Evolutionary conservation across 2,113 vertebrate species (phyloP).

Genomic region (Pomatostomus ruficeps): DNA sequence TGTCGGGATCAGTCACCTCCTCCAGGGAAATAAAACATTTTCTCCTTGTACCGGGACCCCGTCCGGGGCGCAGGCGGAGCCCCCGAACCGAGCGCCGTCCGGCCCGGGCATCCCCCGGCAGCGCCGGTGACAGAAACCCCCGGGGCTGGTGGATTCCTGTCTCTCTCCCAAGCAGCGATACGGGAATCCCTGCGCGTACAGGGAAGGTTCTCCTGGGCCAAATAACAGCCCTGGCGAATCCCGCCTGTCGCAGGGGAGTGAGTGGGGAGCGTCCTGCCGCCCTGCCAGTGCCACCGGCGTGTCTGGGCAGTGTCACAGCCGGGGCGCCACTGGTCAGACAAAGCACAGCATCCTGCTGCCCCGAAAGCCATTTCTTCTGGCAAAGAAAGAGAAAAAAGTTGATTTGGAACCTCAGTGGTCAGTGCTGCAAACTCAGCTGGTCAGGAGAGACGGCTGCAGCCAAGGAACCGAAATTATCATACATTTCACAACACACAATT

Average conservation of each 20-base stretch:
- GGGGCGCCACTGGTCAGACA: background rate
- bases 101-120: background rate
- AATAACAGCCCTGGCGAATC: background rate
- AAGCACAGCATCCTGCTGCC: background rate
- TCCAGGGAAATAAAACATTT: background rate
- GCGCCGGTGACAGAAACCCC: background rate
- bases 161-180: background rate
- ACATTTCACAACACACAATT: background rate
- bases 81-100: background rate
- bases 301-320: background rate
- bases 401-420: background rate
- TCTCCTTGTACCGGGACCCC: no score
- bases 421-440: background rate
- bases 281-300: background rate
- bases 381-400: background rate
- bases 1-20: fast-evolving
- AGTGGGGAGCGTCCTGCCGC: background rate
- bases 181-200: no score
- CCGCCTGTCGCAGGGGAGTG: background rate
- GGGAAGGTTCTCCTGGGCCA: background rate
- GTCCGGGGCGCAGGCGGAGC: no score
- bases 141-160: background rate
- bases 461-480: background rate
- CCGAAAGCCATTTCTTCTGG: background rate
- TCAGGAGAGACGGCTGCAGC: background rate